Evolutionary conservation across 2,113 vertebrate genomes (phyloP), one percentile per base, ranked within the genome.

Genomic region (Alaudala cheleensis): DNA sequence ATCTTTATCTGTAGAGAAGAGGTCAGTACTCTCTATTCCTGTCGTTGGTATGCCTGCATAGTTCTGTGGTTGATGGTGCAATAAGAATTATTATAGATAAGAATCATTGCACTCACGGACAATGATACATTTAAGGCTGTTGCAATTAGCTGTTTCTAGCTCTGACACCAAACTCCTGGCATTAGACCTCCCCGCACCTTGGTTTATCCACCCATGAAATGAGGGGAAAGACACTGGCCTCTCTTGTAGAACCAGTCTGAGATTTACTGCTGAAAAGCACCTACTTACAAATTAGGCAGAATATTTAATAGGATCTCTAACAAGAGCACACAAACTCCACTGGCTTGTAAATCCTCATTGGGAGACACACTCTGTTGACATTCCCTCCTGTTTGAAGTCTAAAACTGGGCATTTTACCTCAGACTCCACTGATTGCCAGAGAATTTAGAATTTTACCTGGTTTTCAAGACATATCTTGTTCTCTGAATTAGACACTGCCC

Each of bases 251-350:
- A 83, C n/a, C 33, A 49, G 45, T 45, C 45, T 76, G 54, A 86
- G 62, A 80, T 95, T 88, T 85, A 93, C 58, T 94, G 62, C 50
- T 82, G 78, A 61, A 91, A 91, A 61, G 58, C 25, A 80, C 14
- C 58, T 53, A 60, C 1, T 1, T 61, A 77, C 37, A 88, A 93
- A 84, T 85, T 69, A 89, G 31, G 40, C 24, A 82, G 31, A 71
- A 66, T 78, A 70, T 37, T 89, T 84, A 85, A 40, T 1, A 91
- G 28, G 24, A 29, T 6, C 24, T 10, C 31, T 34, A 71, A 79
- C 29, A 67, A 25, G 14, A 72, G 18, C 33, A 71, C 33, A 71
- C n/a, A 72, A 47, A 85, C 29, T 69, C 42, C 25, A 73, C 5
- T 28, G 29, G n/a, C 42, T 61, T 73, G 28, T 73, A 65, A 80